These are phyloP conservation scores for Ia io DNA, from an alignment of 2,113 vertebrate species.

Conservation along the genomic window DNA sequence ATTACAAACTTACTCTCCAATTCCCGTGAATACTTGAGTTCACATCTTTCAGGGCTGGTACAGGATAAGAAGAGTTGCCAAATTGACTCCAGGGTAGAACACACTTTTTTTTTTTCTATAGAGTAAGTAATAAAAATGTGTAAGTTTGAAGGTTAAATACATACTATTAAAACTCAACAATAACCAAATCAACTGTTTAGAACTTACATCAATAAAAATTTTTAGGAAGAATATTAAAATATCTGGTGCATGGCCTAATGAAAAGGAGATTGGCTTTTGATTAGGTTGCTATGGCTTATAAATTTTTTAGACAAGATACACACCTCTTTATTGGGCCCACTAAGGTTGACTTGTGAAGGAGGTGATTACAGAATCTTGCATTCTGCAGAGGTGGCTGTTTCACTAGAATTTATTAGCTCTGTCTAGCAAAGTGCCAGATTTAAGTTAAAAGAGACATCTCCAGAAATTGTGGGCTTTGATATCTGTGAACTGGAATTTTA, in stretches of 20 bases:
- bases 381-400: not conserved
- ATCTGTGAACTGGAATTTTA: not conserved
- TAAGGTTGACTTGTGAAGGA: not conserved
- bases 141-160: not conserved
- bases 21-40: too few species aligned
- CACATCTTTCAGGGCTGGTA: not conserved
- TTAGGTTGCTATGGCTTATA: not conserved
- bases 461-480: not conserved
- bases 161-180: not conserved
- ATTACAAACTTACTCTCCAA: not conserved
- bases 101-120: not conserved
- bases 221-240: not conserved
- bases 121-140: not conserved
- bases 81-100: not conserved
- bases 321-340: not conserved
- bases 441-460: not conserved
- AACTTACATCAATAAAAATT: not conserved
- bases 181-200: not conserved
- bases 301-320: not conserved
- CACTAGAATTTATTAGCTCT: not conserved
- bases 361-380: not conserved
- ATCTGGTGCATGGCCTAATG: not conserved
- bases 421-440: not conserved
- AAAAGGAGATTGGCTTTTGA: not conserved
- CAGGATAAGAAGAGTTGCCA: not conserved